These are phyloP conservation scores for Loripinus fragilis DNA, from an alignment of 2,888 invertebrate species.

Conservation along the genomic window DNA sequence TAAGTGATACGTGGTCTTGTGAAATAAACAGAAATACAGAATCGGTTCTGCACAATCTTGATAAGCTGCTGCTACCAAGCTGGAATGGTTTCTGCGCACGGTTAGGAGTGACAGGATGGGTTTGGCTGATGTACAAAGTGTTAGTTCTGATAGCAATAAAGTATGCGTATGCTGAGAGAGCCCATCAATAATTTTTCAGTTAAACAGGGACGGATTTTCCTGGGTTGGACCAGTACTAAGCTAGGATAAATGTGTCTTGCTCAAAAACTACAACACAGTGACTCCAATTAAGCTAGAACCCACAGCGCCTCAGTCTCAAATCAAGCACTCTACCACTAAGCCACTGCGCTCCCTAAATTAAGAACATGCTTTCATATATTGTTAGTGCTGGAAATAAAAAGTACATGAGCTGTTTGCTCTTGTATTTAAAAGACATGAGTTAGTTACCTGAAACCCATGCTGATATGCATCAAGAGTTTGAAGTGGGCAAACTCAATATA, in stretches of 20 bases:
- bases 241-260: too few relatives aligned
- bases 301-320: too few relatives aligned
- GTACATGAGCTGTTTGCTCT: background rate
- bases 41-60: background rate
- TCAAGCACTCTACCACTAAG: too few relatives aligned
- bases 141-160: background rate
- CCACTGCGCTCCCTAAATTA: too few relatives aligned
- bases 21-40: background rate
- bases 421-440: background rate
- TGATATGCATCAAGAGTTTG: background rate
- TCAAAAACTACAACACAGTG: too few relatives aligned
- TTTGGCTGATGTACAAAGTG: background rate
- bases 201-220: too few relatives aligned
- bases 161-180: conserved; percentile 9
- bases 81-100: conserved; percentile 1
- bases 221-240: too few relatives aligned
- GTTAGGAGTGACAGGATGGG: background rate
- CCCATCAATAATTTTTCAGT: background rate
- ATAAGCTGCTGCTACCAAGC: background rate
- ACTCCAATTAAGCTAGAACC: too few relatives aligned
- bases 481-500: background rate
- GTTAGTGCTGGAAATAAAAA: background rate
- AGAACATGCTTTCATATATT: background rate
- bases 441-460: background rate
- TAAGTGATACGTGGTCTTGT: background rate